phyloP scores from a whole-genome alignment of 2,797 vertebrate genomes.

The Argya squamiceps region DNA sequence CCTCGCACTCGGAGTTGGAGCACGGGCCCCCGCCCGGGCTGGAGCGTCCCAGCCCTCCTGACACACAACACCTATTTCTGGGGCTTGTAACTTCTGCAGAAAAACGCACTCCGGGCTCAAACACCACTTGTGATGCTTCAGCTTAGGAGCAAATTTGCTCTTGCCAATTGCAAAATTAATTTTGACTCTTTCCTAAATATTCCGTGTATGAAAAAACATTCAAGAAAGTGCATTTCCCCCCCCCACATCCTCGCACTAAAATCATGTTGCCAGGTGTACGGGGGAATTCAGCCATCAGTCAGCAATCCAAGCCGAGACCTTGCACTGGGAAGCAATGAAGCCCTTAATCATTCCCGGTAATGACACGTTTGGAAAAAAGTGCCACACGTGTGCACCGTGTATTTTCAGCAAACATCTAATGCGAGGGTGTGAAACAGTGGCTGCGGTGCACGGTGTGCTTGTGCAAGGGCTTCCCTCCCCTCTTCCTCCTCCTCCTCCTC shows the following conservation, averaged over 20 bases:
- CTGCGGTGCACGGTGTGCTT: background rate
- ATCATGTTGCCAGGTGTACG: background rate
- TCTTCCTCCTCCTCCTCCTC: background rate
- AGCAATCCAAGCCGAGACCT: background rate
- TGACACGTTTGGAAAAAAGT: constrained; percentile 38
- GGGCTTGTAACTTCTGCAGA: background rate
- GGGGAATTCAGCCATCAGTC: constrained; percentile 16
- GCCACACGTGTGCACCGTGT: background rate
- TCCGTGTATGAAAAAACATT: background rate
- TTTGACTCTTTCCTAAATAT: constrained; percentile 12
- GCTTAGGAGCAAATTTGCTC: constrained; percentile 24
- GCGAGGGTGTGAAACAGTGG: background rate
- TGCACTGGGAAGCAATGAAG: constrained; percentile 55
- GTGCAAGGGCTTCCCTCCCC: constrained; percentile 23
- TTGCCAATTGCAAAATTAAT: constrained; percentile 41
- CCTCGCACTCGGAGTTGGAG: background rate
- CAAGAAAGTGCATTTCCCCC: background rate
- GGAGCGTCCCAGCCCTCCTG: background rate
- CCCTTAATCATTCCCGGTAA: constrained; percentile 47
- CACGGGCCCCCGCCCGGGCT: background rate
- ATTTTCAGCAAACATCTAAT: background rate
- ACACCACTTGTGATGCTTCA: background rate
- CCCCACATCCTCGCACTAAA: background rate
- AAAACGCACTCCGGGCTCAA: background rate
- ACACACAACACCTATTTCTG: background rate